A percentile compares a stretch with the other conserved stretches of the same genome.
phyloP scores from a whole-genome alignment of 1,140 invertebrate genomes.

The Anadara kagoshimensis region DNA sequence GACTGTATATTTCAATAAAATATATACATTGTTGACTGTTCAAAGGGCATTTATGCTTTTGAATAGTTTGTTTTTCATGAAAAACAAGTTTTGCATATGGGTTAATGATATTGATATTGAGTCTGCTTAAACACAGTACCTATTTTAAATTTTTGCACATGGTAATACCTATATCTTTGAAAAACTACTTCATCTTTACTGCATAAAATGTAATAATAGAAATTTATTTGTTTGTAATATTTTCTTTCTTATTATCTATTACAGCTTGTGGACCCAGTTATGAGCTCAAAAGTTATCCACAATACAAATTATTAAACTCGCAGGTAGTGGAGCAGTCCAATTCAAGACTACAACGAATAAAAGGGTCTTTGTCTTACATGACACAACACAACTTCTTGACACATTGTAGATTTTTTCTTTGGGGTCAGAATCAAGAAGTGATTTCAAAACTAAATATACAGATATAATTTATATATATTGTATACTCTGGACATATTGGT shows the following conservation, averaged over 20 bases:
- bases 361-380: conserved; percentile 32
- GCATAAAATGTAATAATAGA: not conserved
- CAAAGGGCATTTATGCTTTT: too few species aligned
- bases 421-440: conserved; percentile 74
- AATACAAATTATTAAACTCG: conserved; percentile 12
- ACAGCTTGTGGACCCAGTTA: conserved; percentile 26
- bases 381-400: conserved; percentile 26
- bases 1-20: too few species aligned
- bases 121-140: not conserved
- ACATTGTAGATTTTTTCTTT: conserved; percentile 31
- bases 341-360: conserved; percentile 24
- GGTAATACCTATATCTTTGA: too few species aligned
- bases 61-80: too few species aligned
- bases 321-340: conserved; percentile 34
- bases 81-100: not conserved
- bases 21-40: too few species aligned
- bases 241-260: conserved; percentile 11
- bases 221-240: not conserved
- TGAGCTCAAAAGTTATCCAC: conserved; percentile 18
- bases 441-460: not conserved
- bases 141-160: not conserved
- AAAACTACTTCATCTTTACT: conserved; percentile 1
- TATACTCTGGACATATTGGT: too few species aligned
- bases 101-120: not conserved
- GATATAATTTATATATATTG: too few species aligned